Base-by-base conservation (phyloP, 2,797 vertebrate genomes). In the Betta splendens region DNA sequence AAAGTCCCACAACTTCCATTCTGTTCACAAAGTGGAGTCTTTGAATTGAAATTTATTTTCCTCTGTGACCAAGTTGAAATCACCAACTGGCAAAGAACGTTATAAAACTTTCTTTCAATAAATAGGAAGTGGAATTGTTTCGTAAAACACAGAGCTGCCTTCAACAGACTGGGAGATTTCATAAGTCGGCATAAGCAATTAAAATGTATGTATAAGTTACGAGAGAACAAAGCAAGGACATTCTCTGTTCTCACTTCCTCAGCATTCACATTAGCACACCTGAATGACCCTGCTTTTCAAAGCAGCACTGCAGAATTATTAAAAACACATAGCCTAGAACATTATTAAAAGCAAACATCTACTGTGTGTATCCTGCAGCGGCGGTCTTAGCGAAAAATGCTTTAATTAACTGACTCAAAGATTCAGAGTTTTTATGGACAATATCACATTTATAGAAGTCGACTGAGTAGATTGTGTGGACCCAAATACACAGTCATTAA, bases 21-120 rank as follows among this genome's bases (percentile, higher is more conserved):
- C 11, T 13, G 29, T 31, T 31, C 12, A 3, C 10, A 7, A 5
- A 42, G 37, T 28, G 12, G 57, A 40, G 13, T 35, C 31, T 35
- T 43, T 17, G 11, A 16, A 16, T 35, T 44, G 13, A 12, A 52
- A 20, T 6, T 16, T 3, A 56, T 36, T 51, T 43, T 42, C 21
- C 45, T 47, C 35, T 59, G 17, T 43, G 13, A 73, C 49, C 29
- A 47, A 25, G 17, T 62, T 55, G 28, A 57, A 64, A 50, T 61
- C 22, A 59, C 40, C 21, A 55, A 35, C 39, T 59, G 49, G 26
- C 18, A 51, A 23, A 21, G 25, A 40, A n/a, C n/a, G n/a, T 4
- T 3, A 5, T 28, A 9, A 38, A 15, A 3, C 28, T 32, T 22
- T 25, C 9, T 36, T 39, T 23, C 10, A 38, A 6, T 21, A 9